Percentiles rank a stretch among this genome's conserved stretches.
phyloP scores from a whole-genome alignment of 1,140 invertebrate genomes.

The Bombus consobrinus region DNA sequence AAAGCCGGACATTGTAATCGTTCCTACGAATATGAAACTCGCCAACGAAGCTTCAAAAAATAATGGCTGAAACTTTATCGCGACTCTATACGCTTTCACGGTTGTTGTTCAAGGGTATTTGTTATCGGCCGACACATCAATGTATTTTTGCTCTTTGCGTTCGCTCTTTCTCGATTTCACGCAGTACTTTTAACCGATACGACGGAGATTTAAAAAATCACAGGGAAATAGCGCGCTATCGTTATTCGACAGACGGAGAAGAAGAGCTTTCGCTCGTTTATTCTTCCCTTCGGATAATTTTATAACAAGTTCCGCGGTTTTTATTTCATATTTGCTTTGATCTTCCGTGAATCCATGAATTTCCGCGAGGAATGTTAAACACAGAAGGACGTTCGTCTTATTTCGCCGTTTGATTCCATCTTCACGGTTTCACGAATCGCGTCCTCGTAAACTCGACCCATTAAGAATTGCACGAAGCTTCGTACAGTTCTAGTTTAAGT shows the following conservation, averaged over 20 bases:
- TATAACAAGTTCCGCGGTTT: neutral
- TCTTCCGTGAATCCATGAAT: neutral
- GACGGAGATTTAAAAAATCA: neutral
- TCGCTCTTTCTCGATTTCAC: too few species aligned
- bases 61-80: slow-evolving; percentile 33
- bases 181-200: too few species aligned
- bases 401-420: slow-evolving; percentile 28
- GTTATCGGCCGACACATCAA: neutral
- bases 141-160: neutral
- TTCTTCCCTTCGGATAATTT: neutral
- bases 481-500: slow-evolving; percentile 61
- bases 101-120: slow-evolving; percentile 11
- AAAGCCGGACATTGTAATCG: slow-evolving; percentile 40
- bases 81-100: neutral
- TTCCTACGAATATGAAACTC: slow-evolving; percentile 24
- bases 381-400: neutral
- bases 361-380: neutral
- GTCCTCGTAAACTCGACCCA: slow-evolving; percentile 31
- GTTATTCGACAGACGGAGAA: neutral
- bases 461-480: slow-evolving; percentile 39
- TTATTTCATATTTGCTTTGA: slow-evolving; percentile 12
- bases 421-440: slow-evolving; percentile 32
- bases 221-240: neutral
- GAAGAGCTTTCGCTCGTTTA: neutral
- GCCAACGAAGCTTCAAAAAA: slow-evolving; percentile 4